phyloP scores from a whole-genome alignment of 2,113 vertebrate species.

The Dromas ardeola region DNA sequence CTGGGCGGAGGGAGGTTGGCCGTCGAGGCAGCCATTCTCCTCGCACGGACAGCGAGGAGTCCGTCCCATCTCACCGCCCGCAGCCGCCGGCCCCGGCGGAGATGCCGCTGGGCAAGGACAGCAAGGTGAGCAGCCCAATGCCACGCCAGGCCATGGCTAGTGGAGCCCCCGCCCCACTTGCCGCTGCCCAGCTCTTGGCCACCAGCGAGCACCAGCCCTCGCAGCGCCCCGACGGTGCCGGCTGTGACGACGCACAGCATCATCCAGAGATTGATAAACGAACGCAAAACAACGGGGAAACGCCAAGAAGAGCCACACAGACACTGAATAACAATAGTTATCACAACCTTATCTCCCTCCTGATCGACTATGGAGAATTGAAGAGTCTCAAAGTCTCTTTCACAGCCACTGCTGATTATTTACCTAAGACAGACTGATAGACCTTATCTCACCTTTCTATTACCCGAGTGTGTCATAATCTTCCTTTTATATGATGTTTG shows the following conservation, averaged over 20 bases:
- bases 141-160: background rate
- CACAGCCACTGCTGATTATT: background rate
- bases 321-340: background rate
- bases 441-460: background rate
- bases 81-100: background rate
- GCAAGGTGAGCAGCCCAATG: background rate
- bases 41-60: fast-evolving
- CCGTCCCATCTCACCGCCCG: background rate
- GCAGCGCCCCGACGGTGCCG: fast-evolving
- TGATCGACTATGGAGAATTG: fast-evolving
- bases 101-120: background rate
- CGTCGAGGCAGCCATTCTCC: fast-evolving
- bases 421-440: background rate
- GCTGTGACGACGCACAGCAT: background rate
- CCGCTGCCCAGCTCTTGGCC: background rate
- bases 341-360: background rate
- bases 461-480: background rate
- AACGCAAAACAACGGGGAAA: background rate
- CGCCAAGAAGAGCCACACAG: background rate
- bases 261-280: fast-evolving
- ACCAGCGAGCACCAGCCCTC: background rate
- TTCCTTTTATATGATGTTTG: background rate
- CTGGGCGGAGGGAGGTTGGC: fast-evolving
- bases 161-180: background rate
- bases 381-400: background rate